These are phyloP conservation scores for Lithobates pipiens DNA, from an alignment of 2,797 vertebrate genomes.

Conservation along the genomic window DNA sequence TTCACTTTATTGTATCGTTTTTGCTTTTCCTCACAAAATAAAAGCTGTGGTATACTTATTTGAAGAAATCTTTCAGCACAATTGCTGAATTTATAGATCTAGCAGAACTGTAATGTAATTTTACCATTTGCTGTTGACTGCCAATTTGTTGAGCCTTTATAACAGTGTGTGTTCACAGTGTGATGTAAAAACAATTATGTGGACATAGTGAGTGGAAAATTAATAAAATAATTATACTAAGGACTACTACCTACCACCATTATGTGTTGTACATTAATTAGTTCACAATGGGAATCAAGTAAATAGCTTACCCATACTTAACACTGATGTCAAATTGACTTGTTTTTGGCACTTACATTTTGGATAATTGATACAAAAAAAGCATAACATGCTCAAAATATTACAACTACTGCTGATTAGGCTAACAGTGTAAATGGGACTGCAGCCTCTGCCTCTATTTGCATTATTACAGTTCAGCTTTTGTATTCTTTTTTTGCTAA, in stretches of 20 bases:
- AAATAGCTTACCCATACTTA: slow-evolving; percentile 35
- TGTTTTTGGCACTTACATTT: slow-evolving; percentile 53
- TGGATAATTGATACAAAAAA: slow-evolving; percentile 62
- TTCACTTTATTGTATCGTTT: slow-evolving; percentile 55
- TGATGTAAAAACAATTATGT: slow-evolving; percentile 71
- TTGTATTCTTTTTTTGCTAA: not conserved
- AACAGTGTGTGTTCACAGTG: slow-evolving; percentile 70
- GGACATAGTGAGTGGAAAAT: slow-evolving; percentile 70
- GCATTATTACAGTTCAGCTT: not conserved
- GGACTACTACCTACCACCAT: slow-evolving; percentile 66
- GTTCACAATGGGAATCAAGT: slow-evolving; percentile 64
- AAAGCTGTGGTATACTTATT: slow-evolving; percentile 66
- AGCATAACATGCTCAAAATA: slow-evolving; percentile 13
- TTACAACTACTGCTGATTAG: slow-evolving; percentile 15
- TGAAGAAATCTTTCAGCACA: slow-evolving; percentile 64
- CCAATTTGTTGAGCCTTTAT: slow-evolving; percentile 66
- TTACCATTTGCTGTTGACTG: slow-evolving; percentile 65
- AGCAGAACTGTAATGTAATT: slow-evolving; percentile 65
- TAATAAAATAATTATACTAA: slow-evolving; percentile 69
- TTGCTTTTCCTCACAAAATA: slow-evolving; percentile 56
- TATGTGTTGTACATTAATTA: slow-evolving; percentile 62
- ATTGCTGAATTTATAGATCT: slow-evolving; percentile 67
- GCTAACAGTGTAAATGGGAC: not conserved
- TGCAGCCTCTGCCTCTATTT: not conserved
- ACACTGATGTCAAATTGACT: slow-evolving; percentile 62